phyloP scores from a whole-genome alignment of 1,140 invertebrate genomes.

The Drosophila sproati region DNA sequence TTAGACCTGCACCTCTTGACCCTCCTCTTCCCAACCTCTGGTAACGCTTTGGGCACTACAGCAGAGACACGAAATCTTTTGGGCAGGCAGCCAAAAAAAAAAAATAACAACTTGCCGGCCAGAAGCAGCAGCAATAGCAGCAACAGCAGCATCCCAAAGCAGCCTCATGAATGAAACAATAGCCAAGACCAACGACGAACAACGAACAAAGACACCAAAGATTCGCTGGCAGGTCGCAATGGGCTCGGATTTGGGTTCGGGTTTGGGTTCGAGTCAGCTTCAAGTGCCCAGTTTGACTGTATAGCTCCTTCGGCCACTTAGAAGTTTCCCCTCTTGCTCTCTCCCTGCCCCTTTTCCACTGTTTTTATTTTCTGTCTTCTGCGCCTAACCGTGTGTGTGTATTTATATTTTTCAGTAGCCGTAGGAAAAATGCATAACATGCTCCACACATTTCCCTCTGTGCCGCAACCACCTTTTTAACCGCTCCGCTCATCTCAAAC shows the following conservation, averaged over 20 bases:
- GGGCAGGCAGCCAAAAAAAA: conserved; percentile 42
- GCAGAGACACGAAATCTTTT: conserved; percentile 61
- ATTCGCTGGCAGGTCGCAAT: conserved; percentile 4
- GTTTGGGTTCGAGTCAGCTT: conserved; percentile 10
- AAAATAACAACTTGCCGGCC: conserved; percentile 14
- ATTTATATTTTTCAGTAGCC: conserved; percentile 73
- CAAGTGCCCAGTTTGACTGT: conserved; percentile 70
- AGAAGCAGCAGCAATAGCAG: conserved; percentile 10
- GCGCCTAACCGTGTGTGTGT: conserved; percentile 13
- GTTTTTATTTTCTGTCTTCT: conserved; percentile 16
- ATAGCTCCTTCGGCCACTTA: conserved; percentile 67
- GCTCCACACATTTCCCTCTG: conserved; percentile 26
- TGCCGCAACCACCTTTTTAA: background rate
- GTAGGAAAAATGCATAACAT: conserved; percentile 80
- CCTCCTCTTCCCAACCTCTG: background rate
- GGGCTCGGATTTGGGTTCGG: too few species aligned
- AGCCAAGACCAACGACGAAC: conserved; percentile 62
- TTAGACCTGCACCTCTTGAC: conserved; percentile 18
- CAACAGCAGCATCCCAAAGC: conserved; percentile 34
- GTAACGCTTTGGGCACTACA: conserved; percentile 33
- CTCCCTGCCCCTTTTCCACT: background rate
- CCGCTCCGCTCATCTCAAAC: background rate
- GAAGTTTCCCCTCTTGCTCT: conserved; percentile 52
- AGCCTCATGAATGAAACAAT: conserved; percentile 80
- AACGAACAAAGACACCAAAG: conserved; percentile 21